Evolutionary conservation across 64 coral and sea anemone species (phyloP).

Genomic region (Hydrozoanthus tunicans): DNA sequence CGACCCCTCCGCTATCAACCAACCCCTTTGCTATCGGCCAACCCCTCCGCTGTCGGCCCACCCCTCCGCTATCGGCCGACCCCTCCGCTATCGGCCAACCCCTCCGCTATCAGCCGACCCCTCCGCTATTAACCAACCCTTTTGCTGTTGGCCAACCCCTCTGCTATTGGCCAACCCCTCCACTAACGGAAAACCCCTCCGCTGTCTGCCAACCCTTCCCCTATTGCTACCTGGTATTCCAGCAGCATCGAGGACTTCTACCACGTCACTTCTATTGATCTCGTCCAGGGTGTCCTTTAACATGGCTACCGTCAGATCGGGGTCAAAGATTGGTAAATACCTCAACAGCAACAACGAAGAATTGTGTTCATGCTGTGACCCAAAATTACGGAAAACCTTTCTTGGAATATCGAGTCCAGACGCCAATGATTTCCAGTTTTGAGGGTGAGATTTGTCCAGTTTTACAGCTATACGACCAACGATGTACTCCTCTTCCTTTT

Average conservation of each 20-base stretch:
- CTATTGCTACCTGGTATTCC: constrained; percentile 78
- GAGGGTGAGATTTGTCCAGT: constrained; percentile 43
- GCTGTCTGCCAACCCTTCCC: too few relatives aligned
- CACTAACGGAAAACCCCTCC: too few relatives aligned
- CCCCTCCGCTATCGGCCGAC: too few relatives aligned
- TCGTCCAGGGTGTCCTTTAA: constrained; percentile 52
- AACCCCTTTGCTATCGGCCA: too few relatives aligned
- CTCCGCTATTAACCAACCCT: too few relatives aligned
- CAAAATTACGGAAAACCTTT: constrained; percentile 77
- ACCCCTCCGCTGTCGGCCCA: too few relatives aligned
- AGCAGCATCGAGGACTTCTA: constrained; percentile 63
- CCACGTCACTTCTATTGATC: constrained; percentile 70
- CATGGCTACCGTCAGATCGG: constrained; percentile 71
- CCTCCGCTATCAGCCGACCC: too few relatives aligned
- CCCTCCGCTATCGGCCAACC: too few relatives aligned
- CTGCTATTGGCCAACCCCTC: too few relatives aligned
- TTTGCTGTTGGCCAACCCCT: too few relatives aligned
- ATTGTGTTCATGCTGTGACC: constrained; percentile 70
- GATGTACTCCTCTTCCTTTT: constrained; percentile 69
- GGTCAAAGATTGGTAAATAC: constrained; percentile 87
- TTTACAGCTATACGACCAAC: constrained; percentile 68
- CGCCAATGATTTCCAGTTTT: constrained; percentile 76
- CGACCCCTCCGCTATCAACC: too few relatives aligned
- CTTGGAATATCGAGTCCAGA: constrained; percentile 69
- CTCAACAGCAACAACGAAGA: constrained; percentile 73